Conservation (phyloP, 2,113 vertebrate genomes). For the Phalacrocorax pelagicus region DNA sequence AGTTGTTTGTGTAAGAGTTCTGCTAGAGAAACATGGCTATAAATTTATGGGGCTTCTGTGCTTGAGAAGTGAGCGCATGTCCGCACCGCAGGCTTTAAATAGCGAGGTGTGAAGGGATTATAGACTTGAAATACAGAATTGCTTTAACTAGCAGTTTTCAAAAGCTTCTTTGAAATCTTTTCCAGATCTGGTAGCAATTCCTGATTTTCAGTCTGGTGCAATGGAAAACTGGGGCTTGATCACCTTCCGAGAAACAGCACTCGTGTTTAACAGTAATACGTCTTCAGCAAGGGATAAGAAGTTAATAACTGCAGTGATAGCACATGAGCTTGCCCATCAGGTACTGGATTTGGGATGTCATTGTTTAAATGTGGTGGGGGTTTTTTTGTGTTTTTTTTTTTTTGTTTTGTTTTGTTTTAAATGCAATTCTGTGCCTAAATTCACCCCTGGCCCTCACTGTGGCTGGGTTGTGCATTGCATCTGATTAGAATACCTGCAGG, state of each 20-base stretch:
- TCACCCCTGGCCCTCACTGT: neutral
- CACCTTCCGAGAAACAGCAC: constrained; percentile 87
- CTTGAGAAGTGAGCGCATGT: neutral
- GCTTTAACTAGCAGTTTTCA: neutral
- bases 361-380: neutral
- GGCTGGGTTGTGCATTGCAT: neutral
- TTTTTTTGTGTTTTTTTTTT: too few species aligned
- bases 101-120: neutral
- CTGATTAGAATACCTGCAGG: neutral
- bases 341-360: constrained; percentile 62
- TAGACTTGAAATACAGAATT: neutral
- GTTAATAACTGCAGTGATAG: constrained; percentile 86
- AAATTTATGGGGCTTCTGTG: neutral
- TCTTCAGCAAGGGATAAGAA: constrained; percentile 88
- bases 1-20: neutral
- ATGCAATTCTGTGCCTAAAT: neutral
- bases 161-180: neutral
- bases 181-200: constrained; percentile 92
- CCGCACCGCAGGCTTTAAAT: neutral
- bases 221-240: constrained; percentile 99
- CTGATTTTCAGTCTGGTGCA: constrained; percentile 90
- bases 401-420: neutral
- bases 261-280: constrained; percentile 79
- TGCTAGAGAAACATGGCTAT: neutral
- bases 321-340: constrained; percentile 96